Conservation (phyloP, 1,140 invertebrate genomes). For the Musca domestica region DNA sequence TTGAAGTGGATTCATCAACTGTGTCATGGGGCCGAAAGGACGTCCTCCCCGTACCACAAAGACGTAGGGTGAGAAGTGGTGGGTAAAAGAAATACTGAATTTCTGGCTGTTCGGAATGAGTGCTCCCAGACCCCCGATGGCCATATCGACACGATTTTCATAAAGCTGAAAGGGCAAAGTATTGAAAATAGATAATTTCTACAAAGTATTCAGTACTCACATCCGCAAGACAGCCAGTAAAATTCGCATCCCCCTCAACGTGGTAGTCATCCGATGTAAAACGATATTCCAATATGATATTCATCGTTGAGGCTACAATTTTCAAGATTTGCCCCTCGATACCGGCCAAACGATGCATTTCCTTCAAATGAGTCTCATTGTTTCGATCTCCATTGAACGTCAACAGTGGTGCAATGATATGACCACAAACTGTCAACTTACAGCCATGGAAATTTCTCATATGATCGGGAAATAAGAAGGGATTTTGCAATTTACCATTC, state of each 20-base stretch:
- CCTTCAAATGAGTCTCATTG: not conserved
- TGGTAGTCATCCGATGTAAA: slow-evolving; percentile 6
- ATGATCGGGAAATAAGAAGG: slow-evolving; percentile 5
- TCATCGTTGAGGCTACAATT: slow-evolving; percentile 3
- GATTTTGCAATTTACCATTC: slow-evolving; percentile 9
- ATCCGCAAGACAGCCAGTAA: slow-evolving; percentile 21
- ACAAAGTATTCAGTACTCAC: too few species aligned
- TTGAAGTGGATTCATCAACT: slow-evolving; percentile 8
- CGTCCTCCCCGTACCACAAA: slow-evolving; percentile 25
- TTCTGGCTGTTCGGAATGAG: not conserved
- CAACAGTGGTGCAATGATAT: slow-evolving; percentile 4
- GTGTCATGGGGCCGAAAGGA: slow-evolving; percentile 20
- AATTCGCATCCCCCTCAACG: not conserved
- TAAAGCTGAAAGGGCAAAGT: slow-evolving; percentile 7
- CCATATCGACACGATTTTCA: slow-evolving; percentile 6
- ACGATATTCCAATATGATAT: slow-evolving; percentile 7
- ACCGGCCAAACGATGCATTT: not conserved
- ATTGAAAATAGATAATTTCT: not conserved
- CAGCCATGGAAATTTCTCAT: slow-evolving; percentile 14
- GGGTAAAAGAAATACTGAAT: slow-evolving; percentile 15
- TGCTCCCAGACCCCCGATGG: slow-evolving; percentile 22
- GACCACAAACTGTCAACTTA: slow-evolving; percentile 1
- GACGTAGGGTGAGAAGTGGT: slow-evolving; percentile 20
- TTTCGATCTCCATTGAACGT: slow-evolving; percentile 7
- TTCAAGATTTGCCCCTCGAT: slow-evolving; percentile 23